Evolutionary conservation across 2,888 invertebrate species (phyloP).

Genomic region (Andrena minutula): DNA sequence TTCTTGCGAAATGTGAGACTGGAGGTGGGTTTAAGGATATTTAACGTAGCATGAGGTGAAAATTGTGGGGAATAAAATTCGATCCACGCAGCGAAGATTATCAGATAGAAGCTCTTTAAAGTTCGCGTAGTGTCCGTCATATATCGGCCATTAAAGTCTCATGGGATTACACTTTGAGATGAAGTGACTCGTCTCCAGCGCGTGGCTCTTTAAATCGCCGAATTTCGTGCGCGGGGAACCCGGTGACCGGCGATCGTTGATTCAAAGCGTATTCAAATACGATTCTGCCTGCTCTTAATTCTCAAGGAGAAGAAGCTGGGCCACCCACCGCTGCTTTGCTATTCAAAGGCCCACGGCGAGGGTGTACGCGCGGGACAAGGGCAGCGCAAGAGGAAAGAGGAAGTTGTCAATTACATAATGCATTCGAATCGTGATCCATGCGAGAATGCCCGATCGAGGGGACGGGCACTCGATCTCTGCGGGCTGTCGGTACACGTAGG

Average conservation of each 20-base stretch:
- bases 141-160: background rate
- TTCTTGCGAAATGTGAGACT: slow-evolving; percentile 5
- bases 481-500: slow-evolving; percentile 24
- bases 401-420: slow-evolving; percentile 73
- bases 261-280: slow-evolving; percentile 76
- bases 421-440: slow-evolving; percentile 63
- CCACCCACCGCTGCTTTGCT: slow-evolving; percentile 69
- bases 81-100: no score
- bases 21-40: no score
- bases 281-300: slow-evolving; percentile 69
- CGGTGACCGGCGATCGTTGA: slow-evolving; percentile 62
- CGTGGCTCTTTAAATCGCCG: slow-evolving; percentile 38
- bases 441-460: slow-evolving; percentile 24
- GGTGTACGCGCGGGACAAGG: slow-evolving; percentile 7
- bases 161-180: slow-evolving; percentile 27
- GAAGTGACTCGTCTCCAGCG: background rate
- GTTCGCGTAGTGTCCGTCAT: background rate
- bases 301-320: slow-evolving; percentile 52
- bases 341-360: slow-evolving; percentile 53
- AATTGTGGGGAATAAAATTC: no score
- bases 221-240: slow-evolving; percentile 38
- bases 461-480: slow-evolving; percentile 20
- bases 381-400: slow-evolving; percentile 20
- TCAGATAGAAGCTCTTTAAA: no score
- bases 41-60: background rate